Evolutionary conservation across 1,140 invertebrate species (phyloP).

Genomic region (Pissodes strobi): DNA sequence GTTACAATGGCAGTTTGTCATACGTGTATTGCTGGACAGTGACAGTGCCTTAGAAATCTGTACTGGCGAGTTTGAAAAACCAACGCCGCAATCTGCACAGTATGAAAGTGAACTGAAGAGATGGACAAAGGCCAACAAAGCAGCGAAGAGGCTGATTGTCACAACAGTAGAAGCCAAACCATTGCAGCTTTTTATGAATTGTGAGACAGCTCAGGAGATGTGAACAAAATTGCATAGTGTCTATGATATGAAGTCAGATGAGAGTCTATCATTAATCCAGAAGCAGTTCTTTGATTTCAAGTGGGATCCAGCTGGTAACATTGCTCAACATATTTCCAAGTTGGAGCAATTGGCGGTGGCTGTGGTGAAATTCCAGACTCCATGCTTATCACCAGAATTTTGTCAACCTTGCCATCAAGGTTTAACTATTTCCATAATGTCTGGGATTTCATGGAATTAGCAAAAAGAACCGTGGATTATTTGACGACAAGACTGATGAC

Average conservation of each 20-base stretch:
- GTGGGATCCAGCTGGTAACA: conserved; percentile 24
- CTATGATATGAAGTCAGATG: conserved; percentile 48
- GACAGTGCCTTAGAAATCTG: conserved; percentile 8
- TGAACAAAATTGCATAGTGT: too few species aligned
- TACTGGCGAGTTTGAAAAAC: conserved; percentile 5
- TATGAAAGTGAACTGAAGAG: too few species aligned
- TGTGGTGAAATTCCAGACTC: conserved; percentile 40
- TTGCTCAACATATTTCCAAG: conserved; percentile 41
- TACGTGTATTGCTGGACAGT: conserved; percentile 3
- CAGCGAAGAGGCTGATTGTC: conserved; percentile 41
- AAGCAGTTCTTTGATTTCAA: too few species aligned
- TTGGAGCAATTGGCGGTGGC: conserved; percentile 11
- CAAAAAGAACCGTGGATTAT: conserved; percentile 27
- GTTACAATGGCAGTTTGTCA: conserved; percentile 15
- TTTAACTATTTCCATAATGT: too few species aligned
- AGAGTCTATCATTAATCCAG: conserved; percentile 48
- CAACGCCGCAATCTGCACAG: background rate
- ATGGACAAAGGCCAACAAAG: conserved; percentile 30
- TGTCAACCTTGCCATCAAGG: too few species aligned
- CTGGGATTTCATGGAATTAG: conserved; percentile 30
- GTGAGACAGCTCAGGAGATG: too few species aligned
- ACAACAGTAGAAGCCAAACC: conserved; percentile 40
- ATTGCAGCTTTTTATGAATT: too few species aligned
- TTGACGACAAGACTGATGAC: conserved; percentile 4
- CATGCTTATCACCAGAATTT: too few species aligned